Evolutionary conservation across 2,888 invertebrate species (phyloP), one percentile per base, ranked within the genome.

Genomic region (Blastobasis adustella): DNA sequence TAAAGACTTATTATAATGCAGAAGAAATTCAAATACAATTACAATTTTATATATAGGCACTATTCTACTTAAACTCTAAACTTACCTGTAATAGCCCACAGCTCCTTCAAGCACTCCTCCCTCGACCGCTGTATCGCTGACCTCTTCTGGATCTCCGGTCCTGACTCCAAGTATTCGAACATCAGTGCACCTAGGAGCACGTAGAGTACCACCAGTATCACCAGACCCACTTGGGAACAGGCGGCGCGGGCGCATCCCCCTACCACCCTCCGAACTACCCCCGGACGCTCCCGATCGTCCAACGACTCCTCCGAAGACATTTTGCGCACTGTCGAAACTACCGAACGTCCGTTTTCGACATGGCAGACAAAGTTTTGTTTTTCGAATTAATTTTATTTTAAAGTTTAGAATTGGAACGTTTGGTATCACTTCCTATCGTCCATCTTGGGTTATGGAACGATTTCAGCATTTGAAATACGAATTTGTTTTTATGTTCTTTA

Each of bases 11-110:
- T 23, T 23, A 3, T 23, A 23, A 23, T 23, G 23, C 23, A 23
- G 23, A 23, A 23, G 23, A 23, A 23, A 23, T 3, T 23, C 23
- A 23, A 23, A 23, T 3, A 1, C 2, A 23, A 23, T 23, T 2
- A 23, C 23, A 23, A 23, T 23, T 23, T 23, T 23, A 1, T 23
- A 23, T 23, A 23, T 23, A 23, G 23, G 2, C 23, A 2, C 23
- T 23, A 23, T 23, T 23, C 23, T 23, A 23, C 23, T 1, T 23
- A 48, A 37, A 39, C 47, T 49, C 42, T 46, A 6, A 10, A 67
- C 90, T 85, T 67, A 94, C 95, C 94, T 90, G 94, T 94, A 63
- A 94, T 94, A 58, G 93, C 91, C 94, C 94, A 94, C 9, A 95
- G 90, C 71, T 94, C 93, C 61, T 91, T 90, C 60, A 94, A 76